phyloP scores from a whole-genome alignment of 2,888 invertebrate species.

The Spilosoma lubricipeda region DNA sequence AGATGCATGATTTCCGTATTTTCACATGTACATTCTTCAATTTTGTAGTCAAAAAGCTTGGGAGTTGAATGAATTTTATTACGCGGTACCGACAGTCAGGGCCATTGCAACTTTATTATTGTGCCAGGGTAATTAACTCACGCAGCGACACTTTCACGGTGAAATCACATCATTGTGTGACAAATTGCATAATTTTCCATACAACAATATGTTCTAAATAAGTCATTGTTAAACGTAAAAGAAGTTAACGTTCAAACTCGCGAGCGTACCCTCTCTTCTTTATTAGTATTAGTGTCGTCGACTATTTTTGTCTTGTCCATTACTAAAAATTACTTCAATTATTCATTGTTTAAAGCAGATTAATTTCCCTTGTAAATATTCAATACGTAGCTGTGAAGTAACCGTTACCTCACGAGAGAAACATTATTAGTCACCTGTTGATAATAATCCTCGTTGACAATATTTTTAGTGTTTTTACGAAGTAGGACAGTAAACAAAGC shows the following conservation, averaged over 20 bases:
- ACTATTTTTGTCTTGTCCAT: conserved; percentile 21
- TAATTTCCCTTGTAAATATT: conserved; percentile 80
- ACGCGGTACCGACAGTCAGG: conserved; percentile 39
- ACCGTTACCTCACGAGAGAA: conserved; percentile 64
- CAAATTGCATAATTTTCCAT: conserved; percentile 65
- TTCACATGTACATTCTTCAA: conserved; percentile 43
- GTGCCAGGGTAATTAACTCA: conserved; percentile 59
- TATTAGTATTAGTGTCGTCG: conserved; percentile 34
- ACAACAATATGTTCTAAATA: conserved; percentile 64
- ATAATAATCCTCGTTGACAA: conserved; percentile 40
- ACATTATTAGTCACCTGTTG: conserved; percentile 58
- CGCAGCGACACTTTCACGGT: conserved; percentile 70
- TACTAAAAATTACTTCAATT: conserved; percentile 64
- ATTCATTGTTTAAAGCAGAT: conserved; percentile 70
- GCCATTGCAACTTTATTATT: conserved; percentile 57
- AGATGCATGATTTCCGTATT: conserved; percentile 41
- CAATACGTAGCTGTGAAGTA: conserved; percentile 63
- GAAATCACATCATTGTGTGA: conserved; percentile 67
- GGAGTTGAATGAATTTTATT: conserved; percentile 53
- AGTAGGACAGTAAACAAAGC: conserved; percentile 53
- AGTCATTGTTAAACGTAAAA: conserved; percentile 61
- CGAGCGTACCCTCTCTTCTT: conserved; percentile 40
- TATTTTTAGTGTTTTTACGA: conserved; percentile 43
- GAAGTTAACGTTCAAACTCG: conserved; percentile 28
- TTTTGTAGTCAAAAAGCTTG: conserved; percentile 55